Conservation (phyloP, 1,140 invertebrate genomes). For the Megathymus violae region DNA sequence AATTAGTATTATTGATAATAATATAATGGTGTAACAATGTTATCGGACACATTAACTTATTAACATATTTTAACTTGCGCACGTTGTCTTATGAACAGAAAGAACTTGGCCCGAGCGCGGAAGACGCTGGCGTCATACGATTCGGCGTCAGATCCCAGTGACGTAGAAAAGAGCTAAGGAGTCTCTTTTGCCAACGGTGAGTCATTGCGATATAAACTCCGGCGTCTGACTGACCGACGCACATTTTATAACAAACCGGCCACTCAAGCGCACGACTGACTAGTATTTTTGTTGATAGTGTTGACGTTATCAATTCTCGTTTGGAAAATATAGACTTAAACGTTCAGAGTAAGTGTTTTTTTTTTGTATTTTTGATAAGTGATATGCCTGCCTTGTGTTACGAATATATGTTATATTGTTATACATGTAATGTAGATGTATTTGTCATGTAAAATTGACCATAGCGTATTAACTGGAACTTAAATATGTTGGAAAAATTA, state of each 20-base stretch:
- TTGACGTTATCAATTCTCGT: slow-evolving; percentile 60
- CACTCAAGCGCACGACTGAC: slow-evolving; percentile 22
- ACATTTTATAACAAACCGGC: slow-evolving; percentile 55
- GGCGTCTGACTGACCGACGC: slow-evolving; percentile 36
- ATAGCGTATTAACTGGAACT: no score
- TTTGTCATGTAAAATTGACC: no score
- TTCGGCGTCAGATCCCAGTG: slow-evolving; percentile 64
- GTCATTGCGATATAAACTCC: slow-evolving; percentile 68
- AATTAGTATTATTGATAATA: no score
- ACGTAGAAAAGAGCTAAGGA: slow-evolving; percentile 50
- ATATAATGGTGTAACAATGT: neutral
- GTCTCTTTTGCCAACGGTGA: slow-evolving; percentile 74
- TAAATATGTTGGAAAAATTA: no score
- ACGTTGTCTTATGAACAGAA: slow-evolving; percentile 19
- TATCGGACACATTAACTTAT: slow-evolving; percentile 13
- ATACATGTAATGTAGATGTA: no score
- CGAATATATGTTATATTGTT: no score
- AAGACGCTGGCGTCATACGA: slow-evolving; percentile 59
- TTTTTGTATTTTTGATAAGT: slow-evolving; percentile 1
- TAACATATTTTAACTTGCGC: slow-evolving; percentile 16
- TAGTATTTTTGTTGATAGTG: slow-evolving; percentile 70
- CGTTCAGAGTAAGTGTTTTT: slow-evolving; percentile 60
- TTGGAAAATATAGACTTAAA: slow-evolving; percentile 66
- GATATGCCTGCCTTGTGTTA: neutral
- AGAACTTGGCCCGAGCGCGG: slow-evolving; percentile 36